phyloP scores from a whole-genome alignment of 2,888 invertebrate genomes.

The Ophioninae sp. region DNA sequence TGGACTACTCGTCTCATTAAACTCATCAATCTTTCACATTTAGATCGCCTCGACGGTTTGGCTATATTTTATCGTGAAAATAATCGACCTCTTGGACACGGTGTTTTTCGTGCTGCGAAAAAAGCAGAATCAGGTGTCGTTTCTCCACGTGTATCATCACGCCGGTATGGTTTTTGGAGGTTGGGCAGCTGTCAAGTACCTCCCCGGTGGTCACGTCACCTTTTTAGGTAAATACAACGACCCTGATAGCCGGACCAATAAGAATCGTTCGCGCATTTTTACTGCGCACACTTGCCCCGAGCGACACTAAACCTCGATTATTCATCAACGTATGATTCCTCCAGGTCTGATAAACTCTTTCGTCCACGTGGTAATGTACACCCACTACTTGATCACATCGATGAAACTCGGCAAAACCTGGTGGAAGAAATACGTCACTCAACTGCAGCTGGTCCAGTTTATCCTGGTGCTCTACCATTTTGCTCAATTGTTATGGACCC shows the following conservation, averaged over 20 bases:
- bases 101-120: slow-evolving; percentile 93
- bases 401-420: slow-evolving; percentile 83
- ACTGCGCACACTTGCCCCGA: too few species aligned
- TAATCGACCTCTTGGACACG: slow-evolving; percentile 89
- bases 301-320: too few species aligned
- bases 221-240: slow-evolving; percentile 79
- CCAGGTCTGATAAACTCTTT: slow-evolving; percentile 87
- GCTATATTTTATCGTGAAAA: slow-evolving; percentile 87
- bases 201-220: slow-evolving; percentile 82
- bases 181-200: slow-evolving; percentile 85
- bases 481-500: slow-evolving; percentile 80
- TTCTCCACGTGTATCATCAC: slow-evolving; percentile 94
- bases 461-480: slow-evolving; percentile 84
- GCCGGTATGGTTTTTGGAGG: slow-evolving; percentile 88
- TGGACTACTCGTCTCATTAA: too few species aligned
- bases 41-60: slow-evolving; percentile 82
- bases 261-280: too few species aligned
- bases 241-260: too few species aligned
- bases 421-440: slow-evolving; percentile 94
- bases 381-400: slow-evolving; percentile 89
- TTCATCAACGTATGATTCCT: too few species aligned
- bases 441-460: slow-evolving; percentile 90
- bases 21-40: too few species aligned
- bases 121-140: slow-evolving; percentile 90
- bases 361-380: slow-evolving; percentile 92